phyloP scores from a whole-genome alignment of 2,888 invertebrate genomes.

The Ischnus inquisitorius region DNA sequence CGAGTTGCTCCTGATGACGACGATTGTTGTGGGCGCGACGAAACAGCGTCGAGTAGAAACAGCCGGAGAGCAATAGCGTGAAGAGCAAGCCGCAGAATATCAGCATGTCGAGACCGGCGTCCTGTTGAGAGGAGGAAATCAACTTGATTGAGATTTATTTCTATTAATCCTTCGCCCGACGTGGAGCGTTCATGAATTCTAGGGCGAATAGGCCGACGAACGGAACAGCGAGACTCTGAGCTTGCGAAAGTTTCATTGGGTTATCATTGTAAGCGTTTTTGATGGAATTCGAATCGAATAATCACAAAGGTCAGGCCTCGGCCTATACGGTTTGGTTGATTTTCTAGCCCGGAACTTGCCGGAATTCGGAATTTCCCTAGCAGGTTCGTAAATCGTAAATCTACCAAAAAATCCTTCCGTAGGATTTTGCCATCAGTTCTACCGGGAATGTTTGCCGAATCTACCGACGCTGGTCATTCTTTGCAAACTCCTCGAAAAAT shows the following conservation, averaged over 20 bases:
- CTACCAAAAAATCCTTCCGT: no score
- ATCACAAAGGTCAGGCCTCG: no score
- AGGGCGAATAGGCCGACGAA: not conserved
- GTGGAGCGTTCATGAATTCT: not conserved
- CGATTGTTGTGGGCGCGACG: slow-evolving; percentile 74
- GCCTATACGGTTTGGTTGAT: no score
- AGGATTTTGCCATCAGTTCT: no score
- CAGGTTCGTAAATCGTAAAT: no score
- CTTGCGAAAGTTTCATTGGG: no score
- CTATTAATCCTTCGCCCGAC: not conserved
- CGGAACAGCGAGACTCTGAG: not conserved
- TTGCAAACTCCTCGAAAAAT: no score
- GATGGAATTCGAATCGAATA: no score
- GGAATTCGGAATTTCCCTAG: no score
- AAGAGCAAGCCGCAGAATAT: slow-evolving; percentile 86
- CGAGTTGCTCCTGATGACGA: slow-evolving; percentile 64
- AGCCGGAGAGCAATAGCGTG: slow-evolving; percentile 81
- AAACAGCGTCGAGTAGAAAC: slow-evolving; percentile 79
- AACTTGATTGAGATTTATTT: slow-evolving; percentile 18
- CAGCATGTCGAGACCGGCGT: slow-evolving; percentile 88
- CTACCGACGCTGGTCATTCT: no score
- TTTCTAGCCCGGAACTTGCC: no score
- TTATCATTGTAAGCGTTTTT: not conserved
- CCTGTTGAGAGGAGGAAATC: slow-evolving; percentile 78
- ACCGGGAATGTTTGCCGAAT: no score